Conservation (phyloP, 2,797 vertebrate species). For the Sebastes miniatus region DNA sequence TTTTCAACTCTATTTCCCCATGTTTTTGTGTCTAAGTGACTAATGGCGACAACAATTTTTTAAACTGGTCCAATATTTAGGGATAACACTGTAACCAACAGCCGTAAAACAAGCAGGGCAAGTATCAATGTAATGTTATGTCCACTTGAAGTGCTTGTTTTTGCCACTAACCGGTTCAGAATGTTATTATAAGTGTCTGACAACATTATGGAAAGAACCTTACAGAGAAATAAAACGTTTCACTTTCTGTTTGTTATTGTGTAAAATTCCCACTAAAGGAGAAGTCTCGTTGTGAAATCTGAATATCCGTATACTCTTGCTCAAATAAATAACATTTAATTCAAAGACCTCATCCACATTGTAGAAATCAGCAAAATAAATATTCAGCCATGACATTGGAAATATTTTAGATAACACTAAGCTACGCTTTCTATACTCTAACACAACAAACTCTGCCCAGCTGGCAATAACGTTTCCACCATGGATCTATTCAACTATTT, state of each 20-base stretch:
- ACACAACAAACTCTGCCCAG: too few relatives aligned
- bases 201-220: not conserved
- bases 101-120: too few relatives aligned
- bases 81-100: not conserved
- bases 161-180: rapidly evolving
- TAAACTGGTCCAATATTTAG: not conserved
- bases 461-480: not conserved
- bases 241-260: not conserved
- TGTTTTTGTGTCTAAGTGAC: not conserved
- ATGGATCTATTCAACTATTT: not conserved
- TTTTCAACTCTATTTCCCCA: not conserved
- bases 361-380: not conserved
- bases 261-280: not conserved
- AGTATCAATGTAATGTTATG: not conserved
- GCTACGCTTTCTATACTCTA: too few relatives aligned
- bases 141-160: not conserved
- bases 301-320: not conserved
- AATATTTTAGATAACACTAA: not conserved
- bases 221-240: not conserved
- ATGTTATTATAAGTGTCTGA: not conserved
- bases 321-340: not conserved
- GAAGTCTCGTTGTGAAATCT: not conserved
- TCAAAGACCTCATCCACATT: not conserved
- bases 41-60: not conserved
- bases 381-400: not conserved